Conservation (phyloP, 2,113 vertebrate species). For the Regulus satrapa region DNA sequence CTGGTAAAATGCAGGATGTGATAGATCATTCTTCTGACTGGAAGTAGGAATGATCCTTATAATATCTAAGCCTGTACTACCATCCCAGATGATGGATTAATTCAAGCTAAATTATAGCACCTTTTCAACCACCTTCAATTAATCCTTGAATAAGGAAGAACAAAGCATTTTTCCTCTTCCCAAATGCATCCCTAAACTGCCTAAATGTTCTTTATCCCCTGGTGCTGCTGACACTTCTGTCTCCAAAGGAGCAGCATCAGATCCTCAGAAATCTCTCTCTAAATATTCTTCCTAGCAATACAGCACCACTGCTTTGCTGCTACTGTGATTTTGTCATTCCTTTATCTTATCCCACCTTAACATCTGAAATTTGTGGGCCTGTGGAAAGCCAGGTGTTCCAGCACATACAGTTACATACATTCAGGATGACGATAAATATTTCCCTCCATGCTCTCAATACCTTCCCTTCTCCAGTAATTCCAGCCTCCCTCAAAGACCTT, state of each 20-base stretch:
- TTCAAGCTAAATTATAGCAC: conserved; percentile 5
- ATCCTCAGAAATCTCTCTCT: neutral
- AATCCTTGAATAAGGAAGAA: conserved; percentile 10
- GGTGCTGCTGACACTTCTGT: neutral
- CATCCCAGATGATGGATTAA: conserved; percentile 6
- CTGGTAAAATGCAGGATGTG: neutral
- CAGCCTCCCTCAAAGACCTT: neutral
- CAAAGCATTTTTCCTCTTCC: neutral
- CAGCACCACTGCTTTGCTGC: neutral
- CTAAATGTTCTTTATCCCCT: neutral
- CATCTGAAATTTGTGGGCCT: neutral
- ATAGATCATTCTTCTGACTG: neutral
- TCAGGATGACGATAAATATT: neutral
- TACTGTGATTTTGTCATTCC: neutral
- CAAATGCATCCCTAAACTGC: neutral
- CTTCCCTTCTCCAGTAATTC: neutral
- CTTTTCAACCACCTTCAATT: conserved; percentile 1
- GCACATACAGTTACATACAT: neutral
- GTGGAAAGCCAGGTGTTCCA: neutral
- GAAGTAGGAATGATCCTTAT: conserved; percentile 23
- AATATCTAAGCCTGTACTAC: conserved; percentile 3
- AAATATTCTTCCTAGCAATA: neutral
- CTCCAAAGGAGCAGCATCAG: neutral
- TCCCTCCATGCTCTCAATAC: neutral
- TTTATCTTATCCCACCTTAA: neutral